A percentile compares a stretch with the other conserved stretches of the same genome.
These are phyloP conservation scores for Acestrorhynchus altus DNA, from an alignment of 2,797 vertebrate species.

Conservation along the genomic window DNA sequence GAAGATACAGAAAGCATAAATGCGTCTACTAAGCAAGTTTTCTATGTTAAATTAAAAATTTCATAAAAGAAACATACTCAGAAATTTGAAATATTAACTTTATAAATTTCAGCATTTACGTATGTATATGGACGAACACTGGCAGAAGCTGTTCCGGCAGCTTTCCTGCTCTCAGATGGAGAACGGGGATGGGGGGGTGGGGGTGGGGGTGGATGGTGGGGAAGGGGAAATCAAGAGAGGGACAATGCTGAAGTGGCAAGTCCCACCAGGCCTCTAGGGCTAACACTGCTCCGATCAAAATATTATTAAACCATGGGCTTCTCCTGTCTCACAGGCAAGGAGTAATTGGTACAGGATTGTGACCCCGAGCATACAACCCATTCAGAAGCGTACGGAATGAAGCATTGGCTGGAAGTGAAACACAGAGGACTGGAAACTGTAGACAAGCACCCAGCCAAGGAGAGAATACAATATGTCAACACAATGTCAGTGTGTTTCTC, in stretches of 20 bases:
- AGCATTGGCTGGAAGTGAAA: background rate
- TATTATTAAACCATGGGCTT: conserved; percentile 37
- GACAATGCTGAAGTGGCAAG: conserved; percentile 28
- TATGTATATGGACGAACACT: conserved; percentile 39
- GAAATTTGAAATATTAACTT: too few relatives aligned
- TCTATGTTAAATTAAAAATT: too few relatives aligned
- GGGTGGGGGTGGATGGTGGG: too few relatives aligned
- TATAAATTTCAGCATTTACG: too few relatives aligned
- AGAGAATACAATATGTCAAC: conserved; percentile 2
- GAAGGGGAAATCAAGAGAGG: conserved; percentile 47
- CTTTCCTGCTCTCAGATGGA: conserved; percentile 4
- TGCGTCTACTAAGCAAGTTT: too few relatives aligned
- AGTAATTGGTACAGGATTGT: conserved; percentile 57
- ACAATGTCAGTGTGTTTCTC: background rate
- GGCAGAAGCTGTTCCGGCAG: background rate
- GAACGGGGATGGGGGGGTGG: conserved; percentile 4
- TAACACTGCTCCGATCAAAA: conserved; percentile 46
- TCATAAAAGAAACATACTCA: too few relatives aligned
- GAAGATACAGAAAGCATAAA: too few relatives aligned
- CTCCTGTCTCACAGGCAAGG: conserved; percentile 45
- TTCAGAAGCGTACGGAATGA: background rate
- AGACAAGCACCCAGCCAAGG: conserved; percentile 8
- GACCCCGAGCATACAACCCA: conserved; percentile 23
- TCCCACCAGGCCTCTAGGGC: conserved; percentile 25
- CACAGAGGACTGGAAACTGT: background rate